Conservation (phyloP, 2,888 invertebrate species). For the Bedellia somnulentella region DNA sequence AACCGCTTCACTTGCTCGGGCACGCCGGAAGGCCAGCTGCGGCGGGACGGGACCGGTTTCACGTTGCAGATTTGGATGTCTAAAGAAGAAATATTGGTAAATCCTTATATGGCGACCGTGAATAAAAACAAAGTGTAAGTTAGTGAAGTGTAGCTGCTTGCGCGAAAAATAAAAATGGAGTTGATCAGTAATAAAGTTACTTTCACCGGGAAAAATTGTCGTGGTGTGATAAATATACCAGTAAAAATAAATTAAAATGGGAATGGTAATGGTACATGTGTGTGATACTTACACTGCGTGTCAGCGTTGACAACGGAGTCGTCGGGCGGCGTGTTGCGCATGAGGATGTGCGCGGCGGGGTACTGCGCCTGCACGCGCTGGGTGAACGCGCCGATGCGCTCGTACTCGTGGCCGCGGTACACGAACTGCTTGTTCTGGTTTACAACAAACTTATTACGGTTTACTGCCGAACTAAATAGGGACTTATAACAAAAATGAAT, state of each 20-base stretch:
- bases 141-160: too few species aligned
- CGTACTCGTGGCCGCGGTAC: slow-evolving; percentile 93
- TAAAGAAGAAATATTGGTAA: too few species aligned
- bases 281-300: slow-evolving; percentile 76
- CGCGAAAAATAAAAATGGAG: too few species aligned
- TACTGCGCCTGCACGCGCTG: slow-evolving; percentile 92
- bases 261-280: slow-evolving; percentile 88
- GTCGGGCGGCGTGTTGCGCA: slow-evolving; percentile 89
- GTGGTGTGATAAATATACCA: too few species aligned
- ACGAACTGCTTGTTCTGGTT: slow-evolving; percentile 93
- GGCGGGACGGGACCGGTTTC: slow-evolving; percentile 80
- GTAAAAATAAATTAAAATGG: too few species aligned
- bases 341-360: slow-evolving; percentile 90
- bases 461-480: too few species aligned
- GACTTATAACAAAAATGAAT: too few species aligned
- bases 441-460: neutral
- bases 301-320: slow-evolving; percentile 83
- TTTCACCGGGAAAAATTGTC: too few species aligned
- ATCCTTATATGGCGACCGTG: too few species aligned
- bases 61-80: slow-evolving; percentile 94
- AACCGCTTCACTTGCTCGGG: slow-evolving; percentile 87
- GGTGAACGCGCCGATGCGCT: slow-evolving; percentile 91
- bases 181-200: too few species aligned
- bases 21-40: slow-evolving; percentile 66
- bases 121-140: too few species aligned